Percentiles rank a stretch among this genome's conserved stretches.
Evolutionary conservation across 2,113 vertebrate species (phyloP).

Genomic region (Oceanodroma tethys): DNA sequence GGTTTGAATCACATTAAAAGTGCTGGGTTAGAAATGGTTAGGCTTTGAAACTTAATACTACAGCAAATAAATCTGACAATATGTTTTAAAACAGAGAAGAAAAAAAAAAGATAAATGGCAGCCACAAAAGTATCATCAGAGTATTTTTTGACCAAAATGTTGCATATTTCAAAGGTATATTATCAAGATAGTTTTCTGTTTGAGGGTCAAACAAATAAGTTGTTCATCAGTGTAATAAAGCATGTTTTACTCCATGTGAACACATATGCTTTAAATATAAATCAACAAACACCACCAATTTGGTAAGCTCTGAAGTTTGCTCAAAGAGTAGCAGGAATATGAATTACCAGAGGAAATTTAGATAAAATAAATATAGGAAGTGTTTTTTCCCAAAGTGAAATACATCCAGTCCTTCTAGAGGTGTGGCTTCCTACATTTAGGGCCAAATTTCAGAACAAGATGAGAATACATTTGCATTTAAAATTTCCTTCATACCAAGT

Average conservation of each 20-base stretch:
- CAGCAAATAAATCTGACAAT: constrained; percentile 71
- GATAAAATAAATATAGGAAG: background rate
- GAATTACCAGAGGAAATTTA: background rate
- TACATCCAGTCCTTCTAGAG: rapidly evolving
- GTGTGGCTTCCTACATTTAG: background rate
- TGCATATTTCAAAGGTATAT: constrained; percentile 64
- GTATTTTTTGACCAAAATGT: constrained; percentile 58
- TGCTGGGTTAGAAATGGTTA: constrained; percentile 52
- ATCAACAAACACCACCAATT: background rate
- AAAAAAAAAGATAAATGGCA: constrained; percentile 56
- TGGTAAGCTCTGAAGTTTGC: background rate
- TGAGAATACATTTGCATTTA: background rate
- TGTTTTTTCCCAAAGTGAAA: background rate
- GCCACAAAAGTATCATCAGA: constrained; percentile 62
- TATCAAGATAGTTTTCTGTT: constrained; percentile 20
- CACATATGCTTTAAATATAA: background rate
- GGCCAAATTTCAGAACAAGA: background rate
- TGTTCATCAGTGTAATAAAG: constrained; percentile 36
- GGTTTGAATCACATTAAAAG: constrained; percentile 58
- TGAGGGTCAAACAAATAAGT: constrained; percentile 58
- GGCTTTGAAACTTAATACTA: constrained; percentile 65
- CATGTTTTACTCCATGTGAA: background rate
- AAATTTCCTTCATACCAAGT: background rate
- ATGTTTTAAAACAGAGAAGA: constrained; percentile 60
- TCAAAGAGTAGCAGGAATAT: background rate